Evolutionary conservation across 2,888 invertebrate genomes (phyloP).

Genomic region (Gymnosoma rotundatum): DNA sequence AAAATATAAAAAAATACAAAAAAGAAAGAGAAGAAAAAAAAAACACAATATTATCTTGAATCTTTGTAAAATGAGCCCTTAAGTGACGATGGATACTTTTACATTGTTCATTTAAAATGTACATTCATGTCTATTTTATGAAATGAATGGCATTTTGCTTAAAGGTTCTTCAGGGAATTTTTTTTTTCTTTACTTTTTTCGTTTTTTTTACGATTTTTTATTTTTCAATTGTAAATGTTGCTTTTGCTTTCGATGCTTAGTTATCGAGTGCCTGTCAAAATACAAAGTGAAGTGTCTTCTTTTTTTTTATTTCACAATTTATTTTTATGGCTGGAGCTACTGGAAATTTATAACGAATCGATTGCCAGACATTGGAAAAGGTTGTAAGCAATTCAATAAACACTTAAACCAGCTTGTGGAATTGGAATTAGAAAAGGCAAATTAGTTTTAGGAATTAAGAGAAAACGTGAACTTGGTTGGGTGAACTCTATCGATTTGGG

Average conservation of each 20-base stretch:
- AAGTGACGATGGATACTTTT: conserved; percentile 67
- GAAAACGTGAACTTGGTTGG: too few relatives aligned
- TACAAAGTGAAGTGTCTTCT: conserved; percentile 4
- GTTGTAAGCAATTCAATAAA: conserved; percentile 5
- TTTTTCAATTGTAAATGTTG: background rate
- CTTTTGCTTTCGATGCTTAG: conserved; percentile 17
- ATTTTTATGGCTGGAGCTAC: conserved; percentile 41
- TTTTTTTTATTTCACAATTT: background rate
- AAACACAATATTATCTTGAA: conserved; percentile 62
- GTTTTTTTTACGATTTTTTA: background rate
- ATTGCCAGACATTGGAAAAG: background rate
- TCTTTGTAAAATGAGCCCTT: conserved; percentile 68
- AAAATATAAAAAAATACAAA: background rate
- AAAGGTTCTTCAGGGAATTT: conserved; percentile 60
- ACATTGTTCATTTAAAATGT: conserved; percentile 59
- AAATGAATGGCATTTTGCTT: conserved; percentile 59
- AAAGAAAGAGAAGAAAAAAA: too few relatives aligned
- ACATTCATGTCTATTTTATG: conserved; percentile 43
- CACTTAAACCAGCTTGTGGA: background rate
- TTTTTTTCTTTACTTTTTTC: background rate
- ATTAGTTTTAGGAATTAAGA: too few relatives aligned
- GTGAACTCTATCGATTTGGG: too few relatives aligned
- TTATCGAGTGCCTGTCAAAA: conserved; percentile 39
- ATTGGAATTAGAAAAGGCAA: too few relatives aligned
- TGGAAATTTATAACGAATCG: conserved; percentile 44